Evolutionary conservation across 1,140 invertebrate species (phyloP).

Genomic region (Pseudomyrmex dendroicus): DNA sequence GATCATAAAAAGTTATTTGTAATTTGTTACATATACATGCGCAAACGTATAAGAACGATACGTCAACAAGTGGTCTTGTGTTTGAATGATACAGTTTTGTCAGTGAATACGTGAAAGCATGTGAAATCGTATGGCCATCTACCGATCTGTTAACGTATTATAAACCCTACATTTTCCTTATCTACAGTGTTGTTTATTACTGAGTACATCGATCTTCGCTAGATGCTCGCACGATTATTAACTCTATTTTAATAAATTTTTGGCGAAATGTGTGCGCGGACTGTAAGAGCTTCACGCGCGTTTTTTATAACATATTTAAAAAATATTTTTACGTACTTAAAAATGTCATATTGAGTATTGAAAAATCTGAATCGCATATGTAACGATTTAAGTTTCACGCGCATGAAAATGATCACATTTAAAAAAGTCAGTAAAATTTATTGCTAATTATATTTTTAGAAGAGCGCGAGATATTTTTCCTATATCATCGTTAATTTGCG

Average conservation of each 20-base stretch:
- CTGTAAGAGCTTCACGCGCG: too few species aligned
- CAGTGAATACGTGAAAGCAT: neutral
- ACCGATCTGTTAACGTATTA: neutral
- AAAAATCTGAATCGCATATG: too few species aligned
- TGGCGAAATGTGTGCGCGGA: too few species aligned
- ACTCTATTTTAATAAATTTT: neutral
- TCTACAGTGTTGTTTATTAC: conserved; percentile 9
- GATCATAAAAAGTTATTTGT: neutral
- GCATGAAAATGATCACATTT: too few species aligned
- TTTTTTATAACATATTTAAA: too few species aligned
- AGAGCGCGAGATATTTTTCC: too few species aligned
- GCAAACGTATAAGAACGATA: neutral
- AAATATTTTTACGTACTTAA: too few species aligned
- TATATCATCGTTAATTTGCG: neutral
- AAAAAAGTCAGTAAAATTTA: too few species aligned
- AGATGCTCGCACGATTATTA: conserved; percentile 12
- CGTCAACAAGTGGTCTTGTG: neutral
- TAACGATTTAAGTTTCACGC: too few species aligned
- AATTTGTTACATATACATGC: neutral
- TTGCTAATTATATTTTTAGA: too few species aligned
- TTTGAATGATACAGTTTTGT: conserved; percentile 3
- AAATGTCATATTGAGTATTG: too few species aligned
- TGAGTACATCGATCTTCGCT: neutral
- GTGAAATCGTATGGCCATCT: conserved; percentile 1
- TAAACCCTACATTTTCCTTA: neutral